A percentile compares a stretch with the other conserved stretches of the same genome.
Evolutionary conservation across 2,113 vertebrate species (phyloP).

Genomic region (Arothron firmamentum): DNA sequence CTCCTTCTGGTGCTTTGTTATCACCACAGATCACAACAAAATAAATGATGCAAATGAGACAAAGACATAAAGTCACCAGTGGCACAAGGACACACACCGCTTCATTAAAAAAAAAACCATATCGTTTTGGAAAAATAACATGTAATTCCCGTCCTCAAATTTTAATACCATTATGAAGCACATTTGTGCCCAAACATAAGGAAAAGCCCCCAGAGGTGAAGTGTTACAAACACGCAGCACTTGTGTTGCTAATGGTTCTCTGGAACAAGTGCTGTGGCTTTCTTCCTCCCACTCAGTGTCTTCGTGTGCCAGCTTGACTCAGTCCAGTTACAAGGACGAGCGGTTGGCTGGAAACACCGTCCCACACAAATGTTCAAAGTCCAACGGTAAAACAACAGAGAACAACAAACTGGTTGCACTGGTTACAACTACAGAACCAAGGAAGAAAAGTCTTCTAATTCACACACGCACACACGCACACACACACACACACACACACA

Average conservation of each 20-base stretch:
- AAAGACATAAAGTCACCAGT: constrained; percentile 3
- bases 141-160: constrained; percentile 1
- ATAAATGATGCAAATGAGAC: constrained; percentile 10
- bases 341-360: constrained; percentile 29
- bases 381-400: constrained; percentile 3
- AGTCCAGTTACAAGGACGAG: constrained; percentile 29
- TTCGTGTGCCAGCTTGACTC: constrained; percentile 59
- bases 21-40: constrained; percentile 26
- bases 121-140: not conserved
- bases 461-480: not conserved
- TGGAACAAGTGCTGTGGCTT: constrained; percentile 23
- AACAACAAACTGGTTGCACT: constrained; percentile 5
- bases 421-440: constrained; percentile 1
- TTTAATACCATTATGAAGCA: not conserved
- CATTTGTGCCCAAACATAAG: not conserved
- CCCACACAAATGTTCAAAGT: not conserved
- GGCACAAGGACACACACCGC: not conserved
- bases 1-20: constrained; percentile 22
- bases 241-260: constrained; percentile 12
- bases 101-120: not conserved
- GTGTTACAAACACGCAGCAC: constrained; percentile 2
- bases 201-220: constrained; percentile 2
- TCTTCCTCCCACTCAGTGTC: constrained; percentile 25
- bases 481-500: constrained; percentile 2
- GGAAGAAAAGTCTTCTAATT: not conserved